Evolutionary conservation across 2,888 invertebrate genomes (phyloP), one percentile per base, ranked within the genome.

Genomic region (Lamellibrachia columna): DNA sequence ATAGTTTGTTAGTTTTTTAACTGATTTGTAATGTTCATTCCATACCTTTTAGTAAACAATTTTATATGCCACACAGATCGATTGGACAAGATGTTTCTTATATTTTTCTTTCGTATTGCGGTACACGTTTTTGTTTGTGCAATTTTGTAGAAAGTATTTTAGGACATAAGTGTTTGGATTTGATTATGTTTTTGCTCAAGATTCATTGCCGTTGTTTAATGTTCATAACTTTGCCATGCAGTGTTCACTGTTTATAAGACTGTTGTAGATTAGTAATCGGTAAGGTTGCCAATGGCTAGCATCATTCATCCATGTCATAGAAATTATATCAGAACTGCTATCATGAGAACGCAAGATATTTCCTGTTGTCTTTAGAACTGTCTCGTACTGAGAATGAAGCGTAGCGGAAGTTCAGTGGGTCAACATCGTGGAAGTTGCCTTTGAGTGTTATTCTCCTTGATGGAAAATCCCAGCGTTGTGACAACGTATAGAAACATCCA

Each of bases 1-100:
- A 75, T 75, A 75, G 75, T 75, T 75, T 75, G 75, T 75, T 75
- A 75, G 75, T 75, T 75, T 75, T 75, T 75, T 75, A 75, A 75
- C 75, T 75, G 15, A 75, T 75, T 75, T 75, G 75, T 75, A 75
- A 75, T n/a, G 75, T 75, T 75, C 75, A 75, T 75, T 75, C 75
- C 75, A 75, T 75, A 75, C 75, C 75, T 75, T 75, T 75, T 75
- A 75, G 75, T 75, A 75, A 75, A n/a, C 75, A 22, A 75, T 75
- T 75, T 75, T 75, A 75, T 75, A 75, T 75, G 75, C 75, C 75
- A 75, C 75, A 75, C 75, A 22, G 75, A 75, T 75, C 75, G 75
- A 75, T 75, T 75, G 75, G 75, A 75, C 75, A 75, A 75, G 75
- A 75, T 75, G 75, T 75, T 75, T 75, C 75, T 75, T 75, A 75